These are phyloP conservation scores for Andrena hattorfiana DNA, from an alignment of 2,888 invertebrate genomes.

Conservation along the genomic window DNA sequence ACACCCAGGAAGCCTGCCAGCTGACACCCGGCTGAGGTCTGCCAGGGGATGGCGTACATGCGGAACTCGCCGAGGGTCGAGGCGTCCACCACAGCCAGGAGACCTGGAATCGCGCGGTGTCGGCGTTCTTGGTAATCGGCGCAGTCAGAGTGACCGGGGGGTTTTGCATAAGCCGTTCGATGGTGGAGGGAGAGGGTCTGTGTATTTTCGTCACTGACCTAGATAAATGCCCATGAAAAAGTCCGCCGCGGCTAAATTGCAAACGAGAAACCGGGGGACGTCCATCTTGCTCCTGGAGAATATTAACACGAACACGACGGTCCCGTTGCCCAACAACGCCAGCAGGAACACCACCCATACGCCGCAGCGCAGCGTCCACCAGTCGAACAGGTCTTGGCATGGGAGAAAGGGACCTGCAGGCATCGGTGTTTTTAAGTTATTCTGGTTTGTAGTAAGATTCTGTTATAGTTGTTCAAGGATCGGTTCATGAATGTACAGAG, in stretches of 20 bases:
- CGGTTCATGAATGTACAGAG: too few species aligned
- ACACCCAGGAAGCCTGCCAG: constrained; percentile 98
- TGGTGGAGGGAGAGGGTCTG: background rate
- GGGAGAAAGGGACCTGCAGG: constrained; percentile 95
- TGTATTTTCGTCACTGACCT: constrained; percentile 85
- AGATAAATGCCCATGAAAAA: constrained; percentile 98
- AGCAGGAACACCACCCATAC: constrained; percentile 99
- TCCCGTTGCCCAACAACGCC: constrained; percentile 98
- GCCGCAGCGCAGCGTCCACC: constrained; percentile 98
- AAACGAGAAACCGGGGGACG: constrained; percentile 97
- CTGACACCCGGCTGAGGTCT: constrained; percentile 97
- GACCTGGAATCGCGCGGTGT: constrained; percentile 87
- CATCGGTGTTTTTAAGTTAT: too few species aligned
- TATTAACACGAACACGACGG: constrained; percentile 96
- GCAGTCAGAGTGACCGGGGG: background rate
- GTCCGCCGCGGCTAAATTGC: constrained; percentile 98
- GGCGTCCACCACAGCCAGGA: constrained; percentile 97
- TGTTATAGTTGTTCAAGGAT: too few species aligned
- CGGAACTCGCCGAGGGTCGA: constrained; percentile 98
- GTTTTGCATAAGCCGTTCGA: background rate
- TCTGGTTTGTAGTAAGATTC: too few species aligned
- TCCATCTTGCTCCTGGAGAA: constrained; percentile 97
- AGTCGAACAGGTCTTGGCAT: constrained; percentile 97
- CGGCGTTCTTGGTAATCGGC: background rate
- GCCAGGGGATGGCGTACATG: constrained; percentile 98